These are phyloP conservation scores for Cephus pygmeus DNA, from an alignment of 2,888 invertebrate species.

Conservation along the genomic window DNA sequence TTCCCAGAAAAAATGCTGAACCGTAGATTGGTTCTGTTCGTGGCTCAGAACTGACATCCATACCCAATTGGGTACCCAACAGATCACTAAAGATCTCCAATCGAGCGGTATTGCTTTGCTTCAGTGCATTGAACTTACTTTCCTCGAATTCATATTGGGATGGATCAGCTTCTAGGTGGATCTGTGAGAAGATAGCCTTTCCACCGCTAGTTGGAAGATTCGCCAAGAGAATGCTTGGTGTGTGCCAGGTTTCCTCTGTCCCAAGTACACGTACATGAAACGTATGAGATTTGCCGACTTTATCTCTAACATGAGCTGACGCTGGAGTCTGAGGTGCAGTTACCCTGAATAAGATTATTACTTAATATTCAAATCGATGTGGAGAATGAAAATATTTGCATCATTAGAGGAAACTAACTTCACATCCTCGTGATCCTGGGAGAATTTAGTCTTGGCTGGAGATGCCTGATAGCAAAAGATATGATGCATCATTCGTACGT, in stretches of 20 bases:
- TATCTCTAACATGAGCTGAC: constrained; percentile 53
- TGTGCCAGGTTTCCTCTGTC: constrained; percentile 89
- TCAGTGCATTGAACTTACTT: constrained; percentile 70
- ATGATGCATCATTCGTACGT: constrained; percentile 87
- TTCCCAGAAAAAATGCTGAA: constrained; percentile 81
- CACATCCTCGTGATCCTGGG: constrained; percentile 78
- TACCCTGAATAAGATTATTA: constrained; percentile 6
- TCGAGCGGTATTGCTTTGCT: constrained; percentile 76
- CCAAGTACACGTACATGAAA: constrained; percentile 83
- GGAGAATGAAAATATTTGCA: too few species aligned
- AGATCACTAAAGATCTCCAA: constrained; percentile 83
- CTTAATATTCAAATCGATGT: background rate
- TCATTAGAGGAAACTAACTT: constrained; percentile 43
- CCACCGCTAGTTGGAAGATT: constrained; percentile 75
- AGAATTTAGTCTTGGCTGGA: constrained; percentile 84
- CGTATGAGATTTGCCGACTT: constrained; percentile 73
- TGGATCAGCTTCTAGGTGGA: constrained; percentile 85
- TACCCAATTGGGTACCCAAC: constrained; percentile 75
- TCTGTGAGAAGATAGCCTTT: constrained; percentile 84
- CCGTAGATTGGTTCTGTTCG: constrained; percentile 65
- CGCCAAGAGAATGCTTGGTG: constrained; percentile 83
- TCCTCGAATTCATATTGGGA: constrained; percentile 74
- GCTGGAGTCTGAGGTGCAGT: constrained; percentile 47
- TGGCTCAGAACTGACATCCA: constrained; percentile 68
- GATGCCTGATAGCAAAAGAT: constrained; percentile 90